phyloP scores from a whole-genome alignment of 1,140 invertebrate genomes.

The Phthorimaea operculella region DNA sequence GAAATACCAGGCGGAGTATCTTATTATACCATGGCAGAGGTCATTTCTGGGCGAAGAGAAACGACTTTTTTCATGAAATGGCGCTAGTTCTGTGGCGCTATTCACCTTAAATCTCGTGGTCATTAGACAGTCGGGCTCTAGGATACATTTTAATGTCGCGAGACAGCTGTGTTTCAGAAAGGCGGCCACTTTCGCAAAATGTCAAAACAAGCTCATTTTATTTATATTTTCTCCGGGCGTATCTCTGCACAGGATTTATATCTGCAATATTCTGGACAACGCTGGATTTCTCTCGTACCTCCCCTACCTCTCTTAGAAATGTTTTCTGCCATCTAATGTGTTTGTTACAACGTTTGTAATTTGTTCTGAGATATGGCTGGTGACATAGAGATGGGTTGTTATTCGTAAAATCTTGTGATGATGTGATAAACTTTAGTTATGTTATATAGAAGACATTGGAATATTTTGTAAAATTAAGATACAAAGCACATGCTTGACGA shows the following conservation, averaged over 20 bases:
- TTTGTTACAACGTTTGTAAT: slow-evolving; percentile 1
- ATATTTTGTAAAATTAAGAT: too few species aligned
- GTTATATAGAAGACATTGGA: too few species aligned
- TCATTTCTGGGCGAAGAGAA: too few species aligned
- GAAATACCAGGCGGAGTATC: too few species aligned
- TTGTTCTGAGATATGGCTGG: background rate
- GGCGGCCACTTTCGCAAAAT: slow-evolving; percentile 25
- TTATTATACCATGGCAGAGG: too few species aligned
- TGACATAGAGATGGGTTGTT: background rate
- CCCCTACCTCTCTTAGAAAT: background rate
- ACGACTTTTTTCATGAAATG: too few species aligned
- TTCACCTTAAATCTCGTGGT: slow-evolving; percentile 44
- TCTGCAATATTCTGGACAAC: slow-evolving; percentile 19
- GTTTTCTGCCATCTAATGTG: slow-evolving; percentile 2
- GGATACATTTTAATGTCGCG: slow-evolving; percentile 41
- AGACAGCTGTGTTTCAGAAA: slow-evolving; percentile 28
- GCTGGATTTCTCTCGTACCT: background rate
- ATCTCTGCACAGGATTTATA: slow-evolving; percentile 24
- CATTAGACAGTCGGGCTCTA: slow-evolving; percentile 41
- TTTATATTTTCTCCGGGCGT: slow-evolving; percentile 24
- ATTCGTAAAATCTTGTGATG: background rate
- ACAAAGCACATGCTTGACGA: too few species aligned
- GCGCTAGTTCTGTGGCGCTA: too few species aligned
- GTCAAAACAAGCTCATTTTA: slow-evolving; percentile 35
- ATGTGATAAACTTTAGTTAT: too few species aligned